phyloP scores from a whole-genome alignment of 1,140 invertebrate genomes.

The Drosophila melanica region DNA sequence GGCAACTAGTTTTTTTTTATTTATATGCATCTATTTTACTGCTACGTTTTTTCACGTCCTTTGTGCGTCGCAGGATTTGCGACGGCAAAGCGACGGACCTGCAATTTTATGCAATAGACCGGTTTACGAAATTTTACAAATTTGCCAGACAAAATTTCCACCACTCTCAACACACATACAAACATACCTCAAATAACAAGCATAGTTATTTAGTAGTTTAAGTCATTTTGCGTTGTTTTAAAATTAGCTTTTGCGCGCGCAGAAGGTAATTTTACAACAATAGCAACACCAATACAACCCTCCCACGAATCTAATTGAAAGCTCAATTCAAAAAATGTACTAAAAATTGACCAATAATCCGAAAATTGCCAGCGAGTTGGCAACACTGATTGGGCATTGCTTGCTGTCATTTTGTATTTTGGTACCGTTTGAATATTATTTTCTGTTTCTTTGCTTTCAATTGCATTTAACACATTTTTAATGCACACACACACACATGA shows the following conservation, averaged over 20 bases:
- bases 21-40: constrained; percentile 5
- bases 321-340: constrained; percentile 34
- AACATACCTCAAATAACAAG: constrained; percentile 69
- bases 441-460: constrained; percentile 58
- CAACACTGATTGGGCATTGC: constrained; percentile 19
- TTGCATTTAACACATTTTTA: constrained; percentile 61
- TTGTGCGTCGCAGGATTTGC: constrained; percentile 20
- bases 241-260: constrained; percentile 57
- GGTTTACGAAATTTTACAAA: constrained; percentile 82
- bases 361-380: neutral
- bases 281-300: constrained; percentile 34
- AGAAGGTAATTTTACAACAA: constrained; percentile 73
- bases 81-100: constrained; percentile 60
- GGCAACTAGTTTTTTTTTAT: constrained; percentile 61
- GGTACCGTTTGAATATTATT: constrained; percentile 6
- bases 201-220: constrained; percentile 76
- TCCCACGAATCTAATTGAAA: constrained; percentile 53
- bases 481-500: constrained; percentile 50
- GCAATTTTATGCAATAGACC: constrained; percentile 84
- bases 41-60: constrained; percentile 69
- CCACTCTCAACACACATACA: constrained; percentile 41
- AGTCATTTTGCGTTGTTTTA: constrained; percentile 65
- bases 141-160: constrained; percentile 78
- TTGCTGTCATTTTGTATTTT: constrained; percentile 16
- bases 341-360: constrained; percentile 9